A percentile compares a stretch with the other conserved stretches of the same genome.
Evolutionary conservation across 2,888 invertebrate species (phyloP).

Genomic region (Myopa tessellatipennis): DNA sequence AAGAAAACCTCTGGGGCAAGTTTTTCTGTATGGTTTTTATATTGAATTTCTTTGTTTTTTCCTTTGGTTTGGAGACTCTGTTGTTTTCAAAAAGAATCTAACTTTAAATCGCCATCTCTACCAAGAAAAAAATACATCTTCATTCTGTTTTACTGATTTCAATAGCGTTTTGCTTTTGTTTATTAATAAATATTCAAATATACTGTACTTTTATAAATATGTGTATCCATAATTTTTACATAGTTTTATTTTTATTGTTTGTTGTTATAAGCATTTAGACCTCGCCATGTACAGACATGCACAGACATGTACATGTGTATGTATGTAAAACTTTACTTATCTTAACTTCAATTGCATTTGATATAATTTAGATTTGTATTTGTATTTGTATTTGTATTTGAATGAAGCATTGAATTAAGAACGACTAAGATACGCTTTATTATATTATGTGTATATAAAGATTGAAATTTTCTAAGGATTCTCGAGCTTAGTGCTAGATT

Average conservation of each 20-base stretch:
- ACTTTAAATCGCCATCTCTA: not conserved
- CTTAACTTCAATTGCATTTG: constrained; percentile 18
- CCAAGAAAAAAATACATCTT: not conserved
- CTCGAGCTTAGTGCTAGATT: not conserved
- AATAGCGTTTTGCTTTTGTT: constrained; percentile 38
- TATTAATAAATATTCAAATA: constrained; percentile 50
- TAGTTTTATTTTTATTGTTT: constrained; percentile 34
- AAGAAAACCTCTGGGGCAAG: no score
- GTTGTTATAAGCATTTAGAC: constrained; percentile 42
- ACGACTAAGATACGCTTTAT: constrained; percentile 20
- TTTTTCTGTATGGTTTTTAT: no score
- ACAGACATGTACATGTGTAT: not conserved
- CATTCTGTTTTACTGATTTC: constrained; percentile 7
- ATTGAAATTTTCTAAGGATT: constrained; percentile 25
- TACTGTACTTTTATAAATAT: constrained; percentile 40
- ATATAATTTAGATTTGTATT: not conserved
- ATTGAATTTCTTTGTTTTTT: no score
- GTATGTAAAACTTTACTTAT: constrained; percentile 9
- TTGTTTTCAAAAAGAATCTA: no score
- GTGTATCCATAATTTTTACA: constrained; percentile 41
- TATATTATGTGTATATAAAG: not conserved
- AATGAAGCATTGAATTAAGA: constrained; percentile 10
- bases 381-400: not conserved
- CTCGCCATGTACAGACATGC: not conserved
- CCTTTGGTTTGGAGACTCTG: no score